Evolutionary conservation across 2,888 invertebrate species (phyloP), one percentile per base, ranked within the genome.

Genomic region (Andrena fulva): DNA sequence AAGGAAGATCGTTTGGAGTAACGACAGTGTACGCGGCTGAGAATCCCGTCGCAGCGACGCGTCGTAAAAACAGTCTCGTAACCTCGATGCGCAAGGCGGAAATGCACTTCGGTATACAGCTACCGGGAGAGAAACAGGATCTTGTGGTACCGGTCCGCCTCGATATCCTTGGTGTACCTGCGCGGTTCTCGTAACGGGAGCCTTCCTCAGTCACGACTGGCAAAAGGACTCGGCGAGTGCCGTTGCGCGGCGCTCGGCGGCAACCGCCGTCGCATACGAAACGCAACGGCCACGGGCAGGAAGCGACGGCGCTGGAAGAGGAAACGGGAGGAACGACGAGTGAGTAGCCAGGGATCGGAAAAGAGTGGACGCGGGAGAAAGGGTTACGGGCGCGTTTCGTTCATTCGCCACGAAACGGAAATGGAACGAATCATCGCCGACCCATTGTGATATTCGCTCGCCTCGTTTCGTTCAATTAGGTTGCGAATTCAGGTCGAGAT

Each of bases 191-290:
- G 56, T 87, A 87, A 87, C 83, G 85, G 87, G 74, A 87, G 85
- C 80, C 59, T 83, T 75, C 85, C 72, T 48, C 72, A 69, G 73
- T 82, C 73, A 69, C 71, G 63, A 64, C 72, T 42, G 80, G 62
- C 67, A 73, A 73, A 69, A 76, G 82, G 72, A 82, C 54, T 76
- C 66, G 20, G 42, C 71, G 31, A 42, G 66, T 69, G 66, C 71
- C 77, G 80, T 75, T 80, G 76, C 52, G 16, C 16, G 42, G 42
- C 62, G 54, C 64, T 70, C 74, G 80, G 60, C 82, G 42, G 86
- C 80, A 87, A 87, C 87, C 82, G 79, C 81, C 84, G 86, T 88
- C 86, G 87, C 87, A 89, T 87, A 89, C 84, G 75, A 81, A 91
- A 89, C 87, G 83, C 85, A 84, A 42, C 42, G 42, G 80, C 59